phyloP scores from a whole-genome alignment of 2,113 vertebrate species.

The Thoracochromis brauschi region DNA sequence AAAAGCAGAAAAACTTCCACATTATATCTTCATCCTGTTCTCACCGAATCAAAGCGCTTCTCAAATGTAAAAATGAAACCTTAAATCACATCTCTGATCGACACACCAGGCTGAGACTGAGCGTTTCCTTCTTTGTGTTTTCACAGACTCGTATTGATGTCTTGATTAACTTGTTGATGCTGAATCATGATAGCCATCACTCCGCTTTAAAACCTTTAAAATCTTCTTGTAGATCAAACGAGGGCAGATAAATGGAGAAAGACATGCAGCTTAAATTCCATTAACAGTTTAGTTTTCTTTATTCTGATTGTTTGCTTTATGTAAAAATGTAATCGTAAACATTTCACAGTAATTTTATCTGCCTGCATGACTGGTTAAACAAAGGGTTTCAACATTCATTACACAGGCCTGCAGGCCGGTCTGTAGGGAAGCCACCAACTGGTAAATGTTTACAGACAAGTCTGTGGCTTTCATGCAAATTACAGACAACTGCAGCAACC shows the following conservation, averaged over 20 bases:
- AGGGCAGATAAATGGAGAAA: background rate
- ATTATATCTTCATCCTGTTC: background rate
- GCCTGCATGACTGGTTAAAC: background rate
- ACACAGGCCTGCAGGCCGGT: background rate
- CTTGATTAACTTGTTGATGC: background rate
- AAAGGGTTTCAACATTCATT: background rate
- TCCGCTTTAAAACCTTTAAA: background rate
- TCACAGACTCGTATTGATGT: background rate
- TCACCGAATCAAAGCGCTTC: background rate
- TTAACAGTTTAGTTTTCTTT: background rate
- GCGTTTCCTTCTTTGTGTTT: background rate
- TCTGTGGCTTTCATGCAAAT: background rate
- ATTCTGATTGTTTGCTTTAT: background rate
- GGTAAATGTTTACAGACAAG: background rate
- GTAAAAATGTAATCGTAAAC: background rate
- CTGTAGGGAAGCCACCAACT: background rate
- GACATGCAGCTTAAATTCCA: background rate
- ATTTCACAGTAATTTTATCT: background rate
- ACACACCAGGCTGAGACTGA: background rate
- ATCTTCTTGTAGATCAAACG: background rate
- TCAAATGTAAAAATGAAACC: background rate
- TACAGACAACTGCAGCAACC: background rate
- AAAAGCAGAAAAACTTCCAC: background rate
- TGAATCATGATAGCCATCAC: background rate
- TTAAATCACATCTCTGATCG: background rate